Evolutionary conservation across 2,797 vertebrate genomes (phyloP).

Genomic region (Netta rufina): DNA sequence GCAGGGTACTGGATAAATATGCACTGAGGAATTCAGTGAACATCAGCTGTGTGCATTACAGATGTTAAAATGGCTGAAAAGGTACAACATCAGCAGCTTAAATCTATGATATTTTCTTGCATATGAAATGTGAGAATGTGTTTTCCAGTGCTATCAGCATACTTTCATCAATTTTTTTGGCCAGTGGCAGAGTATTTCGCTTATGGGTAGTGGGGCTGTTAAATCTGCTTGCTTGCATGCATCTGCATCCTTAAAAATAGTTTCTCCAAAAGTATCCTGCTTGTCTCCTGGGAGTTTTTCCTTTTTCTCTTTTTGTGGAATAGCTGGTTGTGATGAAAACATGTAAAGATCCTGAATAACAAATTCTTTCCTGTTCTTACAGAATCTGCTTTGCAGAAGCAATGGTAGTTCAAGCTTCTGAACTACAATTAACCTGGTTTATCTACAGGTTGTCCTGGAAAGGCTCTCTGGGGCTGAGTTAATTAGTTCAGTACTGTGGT

Average conservation of each 20-base stretch:
- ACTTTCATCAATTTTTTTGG: neutral
- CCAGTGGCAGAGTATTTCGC: neutral
- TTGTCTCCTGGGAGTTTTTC: neutral
- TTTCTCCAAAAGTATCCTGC: neutral
- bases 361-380: neutral
- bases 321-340: neutral
- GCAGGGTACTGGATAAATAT: neutral
- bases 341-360: neutral
- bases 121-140: constrained; percentile 26
- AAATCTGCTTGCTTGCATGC: neutral
- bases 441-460: neutral
- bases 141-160: constrained; percentile 31
- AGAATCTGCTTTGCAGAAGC: neutral
- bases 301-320: neutral
- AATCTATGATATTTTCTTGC: constrained; percentile 53
- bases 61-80: constrained; percentile 53
- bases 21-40: neutral
- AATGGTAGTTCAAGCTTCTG: neutral
- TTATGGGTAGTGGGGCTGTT: neutral
- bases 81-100: constrained; percentile 11
- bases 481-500: neutral
- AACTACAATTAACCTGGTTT: neutral
- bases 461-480: neutral
- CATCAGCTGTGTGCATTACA: constrained; percentile 37
- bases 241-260: neutral